Conservation (phyloP, 2,113 vertebrate genomes). For the Donacobius atricapilla region DNA sequence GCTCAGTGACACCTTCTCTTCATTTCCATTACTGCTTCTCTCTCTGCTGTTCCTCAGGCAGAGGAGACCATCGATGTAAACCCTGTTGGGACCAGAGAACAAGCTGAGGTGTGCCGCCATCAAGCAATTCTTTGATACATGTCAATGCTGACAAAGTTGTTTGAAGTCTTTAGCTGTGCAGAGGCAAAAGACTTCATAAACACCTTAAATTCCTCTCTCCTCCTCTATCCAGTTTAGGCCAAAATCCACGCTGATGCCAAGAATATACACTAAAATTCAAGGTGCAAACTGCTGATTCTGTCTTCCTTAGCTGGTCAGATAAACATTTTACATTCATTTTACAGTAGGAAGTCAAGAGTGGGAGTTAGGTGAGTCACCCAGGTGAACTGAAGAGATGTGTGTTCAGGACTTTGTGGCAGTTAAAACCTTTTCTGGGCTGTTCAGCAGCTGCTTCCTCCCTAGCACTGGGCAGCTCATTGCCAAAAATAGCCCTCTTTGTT, state of each 20-base stretch:
- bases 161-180: neutral
- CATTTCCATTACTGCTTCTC: neutral
- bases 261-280: neutral
- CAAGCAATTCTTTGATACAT: neutral
- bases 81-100: neutral
- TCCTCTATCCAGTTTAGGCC: neutral
- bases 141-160: neutral
- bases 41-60: neutral
- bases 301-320: neutral
- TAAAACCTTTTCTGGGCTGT: neutral
- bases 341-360: neutral
- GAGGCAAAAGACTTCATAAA: neutral
- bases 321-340: neutral
- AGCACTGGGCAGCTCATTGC: neutral
- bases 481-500: rapidly evolving
- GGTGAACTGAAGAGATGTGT: neutral
- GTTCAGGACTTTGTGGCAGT: neutral
- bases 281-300: neutral
- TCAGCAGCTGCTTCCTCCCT: neutral
- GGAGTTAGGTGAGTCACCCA: neutral
- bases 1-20: neutral
- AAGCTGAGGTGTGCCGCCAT: neutral
- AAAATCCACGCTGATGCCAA: neutral
- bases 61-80: neutral
- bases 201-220: neutral